Conservation (phyloP, 2,888 invertebrate species). For the Leptura quadrifasciata region DNA sequence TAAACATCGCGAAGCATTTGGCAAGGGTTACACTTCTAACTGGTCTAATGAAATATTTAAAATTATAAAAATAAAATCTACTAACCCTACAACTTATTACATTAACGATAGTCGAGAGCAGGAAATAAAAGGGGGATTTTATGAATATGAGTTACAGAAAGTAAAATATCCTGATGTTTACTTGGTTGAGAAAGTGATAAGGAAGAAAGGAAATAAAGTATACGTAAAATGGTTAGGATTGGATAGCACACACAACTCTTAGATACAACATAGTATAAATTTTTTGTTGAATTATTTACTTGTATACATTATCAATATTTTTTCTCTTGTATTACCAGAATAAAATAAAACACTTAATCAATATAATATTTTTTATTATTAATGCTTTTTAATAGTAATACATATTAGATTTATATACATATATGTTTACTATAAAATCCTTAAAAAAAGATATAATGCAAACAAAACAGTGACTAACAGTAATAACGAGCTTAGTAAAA, state of each 20-base stretch:
- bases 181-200: constrained; percentile 65
- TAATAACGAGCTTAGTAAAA: no score
- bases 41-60: constrained; percentile 68
- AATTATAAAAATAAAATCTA: constrained; percentile 60
- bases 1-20: constrained; percentile 62
- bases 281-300: no score
- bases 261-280: not conserved
- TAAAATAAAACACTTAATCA: no score
- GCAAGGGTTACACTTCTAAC: constrained; percentile 66
- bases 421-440: no score
- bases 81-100: constrained; percentile 64
- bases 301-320: no score
- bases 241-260: not conserved
- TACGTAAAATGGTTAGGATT: constrained; percentile 63
- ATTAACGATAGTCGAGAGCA: constrained; percentile 58
- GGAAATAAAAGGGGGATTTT: constrained; percentile 62
- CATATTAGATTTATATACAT: no score
- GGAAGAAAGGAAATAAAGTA: constrained; percentile 54
- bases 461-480: no score
- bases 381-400: no score
- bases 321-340: no score
- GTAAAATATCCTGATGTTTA: constrained; percentile 64
- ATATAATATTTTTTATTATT: no score
- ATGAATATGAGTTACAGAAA: constrained; percentile 57
- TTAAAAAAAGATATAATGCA: no score